Evolutionary conservation across 1,140 invertebrate genomes (phyloP).

Genomic region (Drosophila sucinea): DNA sequence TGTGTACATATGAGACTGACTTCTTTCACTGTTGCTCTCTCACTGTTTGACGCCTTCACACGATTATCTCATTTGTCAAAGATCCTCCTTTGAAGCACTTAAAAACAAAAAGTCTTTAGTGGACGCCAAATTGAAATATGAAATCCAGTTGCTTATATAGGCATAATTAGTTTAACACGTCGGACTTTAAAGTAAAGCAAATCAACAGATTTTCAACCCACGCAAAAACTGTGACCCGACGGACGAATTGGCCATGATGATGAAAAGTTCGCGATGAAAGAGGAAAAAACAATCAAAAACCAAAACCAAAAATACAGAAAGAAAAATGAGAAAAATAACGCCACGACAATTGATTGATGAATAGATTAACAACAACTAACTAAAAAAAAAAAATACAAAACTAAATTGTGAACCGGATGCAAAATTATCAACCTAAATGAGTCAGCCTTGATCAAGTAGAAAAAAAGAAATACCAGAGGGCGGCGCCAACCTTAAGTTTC

Average conservation of each 20-base stretch:
- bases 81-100: slow-evolving; percentile 26
- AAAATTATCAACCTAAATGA: slow-evolving; percentile 43
- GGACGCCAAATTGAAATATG: slow-evolving; percentile 54
- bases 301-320: neutral
- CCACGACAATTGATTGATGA: slow-evolving; percentile 44
- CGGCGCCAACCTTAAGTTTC: too few relatives aligned
- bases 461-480: too few relatives aligned
- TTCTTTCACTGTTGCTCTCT: slow-evolving; percentile 1
- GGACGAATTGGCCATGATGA: slow-evolving; percentile 37
- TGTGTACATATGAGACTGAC: neutral
- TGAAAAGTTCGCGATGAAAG: slow-evolving; percentile 34
- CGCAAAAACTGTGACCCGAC: slow-evolving; percentile 12
- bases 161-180: slow-evolving; percentile 64
- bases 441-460: slow-evolving; percentile 42
- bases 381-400: slow-evolving; percentile 19
- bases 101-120: slow-evolving; percentile 49
- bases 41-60: neutral
- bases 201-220: slow-evolving; percentile 9
- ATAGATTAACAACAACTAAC: slow-evolving; percentile 68
- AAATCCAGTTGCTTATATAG: slow-evolving; percentile 48
- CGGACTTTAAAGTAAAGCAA: slow-evolving; percentile 14
- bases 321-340: slow-evolving; percentile 32
- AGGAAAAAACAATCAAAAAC: slow-evolving; percentile 9
- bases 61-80: slow-evolving; percentile 11
- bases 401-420: slow-evolving; percentile 52